A percentile compares a stretch with the other conserved stretches of the same genome.
Conservation (phyloP, 2,113 vertebrate species). For the Serinus canaria region DNA sequence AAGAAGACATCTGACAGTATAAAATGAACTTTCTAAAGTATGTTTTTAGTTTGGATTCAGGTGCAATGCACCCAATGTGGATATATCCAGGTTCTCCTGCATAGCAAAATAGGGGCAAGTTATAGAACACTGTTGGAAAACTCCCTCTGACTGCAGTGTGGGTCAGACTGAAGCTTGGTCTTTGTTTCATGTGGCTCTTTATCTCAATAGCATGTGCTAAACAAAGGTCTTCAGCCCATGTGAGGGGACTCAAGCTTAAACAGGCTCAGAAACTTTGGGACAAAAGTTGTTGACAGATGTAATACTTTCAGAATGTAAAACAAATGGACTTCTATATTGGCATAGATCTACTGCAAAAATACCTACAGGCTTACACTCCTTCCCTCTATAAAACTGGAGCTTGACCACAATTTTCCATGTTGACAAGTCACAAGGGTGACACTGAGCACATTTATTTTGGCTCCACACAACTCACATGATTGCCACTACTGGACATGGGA, state of each 20-base stretch:
- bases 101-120: not conserved
- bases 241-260: not conserved
- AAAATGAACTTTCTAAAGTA: not conserved
- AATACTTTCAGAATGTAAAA: not conserved
- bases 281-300: not conserved
- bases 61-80: rapidly evolving
- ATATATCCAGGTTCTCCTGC: not conserved
- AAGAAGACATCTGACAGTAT: not conserved
- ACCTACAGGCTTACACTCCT: not conserved
- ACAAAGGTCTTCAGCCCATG: not conserved
- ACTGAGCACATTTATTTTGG: not conserved
- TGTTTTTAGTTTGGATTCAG: not conserved
- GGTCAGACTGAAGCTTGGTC: not conserved
- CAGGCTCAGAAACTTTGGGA: not conserved
- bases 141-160: not conserved
- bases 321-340: not conserved
- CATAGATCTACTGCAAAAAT: not conserved
- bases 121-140: not conserved
- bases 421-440: not conserved
- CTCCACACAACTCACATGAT: not conserved
- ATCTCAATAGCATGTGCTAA: not conserved
- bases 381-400: not conserved
- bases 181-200: not conserved
- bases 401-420: not conserved
- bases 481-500: not conserved